phyloP scores from a whole-genome alignment of 2,888 invertebrate genomes.

The Capitulum mitella region DNA sequence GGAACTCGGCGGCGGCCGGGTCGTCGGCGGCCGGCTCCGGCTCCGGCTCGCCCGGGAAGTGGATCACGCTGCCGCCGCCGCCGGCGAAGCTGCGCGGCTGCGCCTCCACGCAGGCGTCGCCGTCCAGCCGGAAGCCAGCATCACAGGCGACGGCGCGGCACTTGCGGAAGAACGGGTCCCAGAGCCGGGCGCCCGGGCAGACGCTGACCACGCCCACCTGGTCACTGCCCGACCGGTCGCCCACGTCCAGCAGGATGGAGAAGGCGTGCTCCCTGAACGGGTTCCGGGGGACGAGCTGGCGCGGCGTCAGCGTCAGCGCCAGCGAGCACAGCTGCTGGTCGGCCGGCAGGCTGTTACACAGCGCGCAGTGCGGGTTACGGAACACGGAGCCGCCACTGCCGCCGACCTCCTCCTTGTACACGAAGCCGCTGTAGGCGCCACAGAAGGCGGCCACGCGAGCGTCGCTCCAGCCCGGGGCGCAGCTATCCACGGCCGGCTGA shows the following conservation, averaged over 20 bases:
- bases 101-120: neutral
- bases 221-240: neutral
- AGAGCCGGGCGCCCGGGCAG: neutral
- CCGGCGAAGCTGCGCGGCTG: too few relatives aligned
- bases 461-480: neutral
- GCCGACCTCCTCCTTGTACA: too few relatives aligned
- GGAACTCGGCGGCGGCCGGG: constrained; percentile 33
- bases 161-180: constrained; percentile 2
- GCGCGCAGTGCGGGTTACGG: constrained; percentile 47
- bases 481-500: neutral
- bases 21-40: neutral
- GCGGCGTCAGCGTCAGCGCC: neutral
- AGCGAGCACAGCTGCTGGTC: constrained; percentile 40
- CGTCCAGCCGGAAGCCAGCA: neutral
- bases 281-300: neutral
- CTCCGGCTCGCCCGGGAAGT: neutral
- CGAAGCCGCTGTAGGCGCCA: constrained; percentile 44
- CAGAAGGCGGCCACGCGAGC: constrained; percentile 40
- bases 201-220: neutral
- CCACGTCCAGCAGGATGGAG: neutral
- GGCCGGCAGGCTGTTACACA: constrained; percentile 45
- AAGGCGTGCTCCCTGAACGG: neutral
- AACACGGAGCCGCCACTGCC: too few relatives aligned
- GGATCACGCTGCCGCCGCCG: neutral
- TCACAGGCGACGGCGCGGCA: neutral